Percentiles rank a stretch among this genome's conserved stretches.
These are phyloP conservation scores for Conopomorpha cramerella DNA, from an alignment of 1,140 invertebrate species.

Conservation along the genomic window DNA sequence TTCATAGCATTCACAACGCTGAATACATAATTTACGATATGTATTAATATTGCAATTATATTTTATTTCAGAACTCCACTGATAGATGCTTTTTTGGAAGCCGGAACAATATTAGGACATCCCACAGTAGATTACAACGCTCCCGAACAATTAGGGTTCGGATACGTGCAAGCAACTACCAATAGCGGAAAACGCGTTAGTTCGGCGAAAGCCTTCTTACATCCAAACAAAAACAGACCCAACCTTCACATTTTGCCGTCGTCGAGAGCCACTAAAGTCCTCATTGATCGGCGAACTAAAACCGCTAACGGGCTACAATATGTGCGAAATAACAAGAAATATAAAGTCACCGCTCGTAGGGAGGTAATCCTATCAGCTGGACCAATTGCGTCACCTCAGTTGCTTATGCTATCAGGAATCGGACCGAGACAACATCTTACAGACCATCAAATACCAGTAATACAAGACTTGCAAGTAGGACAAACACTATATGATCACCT, in stretches of 20 bases:
- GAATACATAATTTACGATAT: no score
- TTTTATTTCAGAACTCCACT: conserved; percentile 33
- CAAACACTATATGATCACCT: conserved; percentile 72
- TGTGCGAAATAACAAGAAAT: conserved; percentile 24
- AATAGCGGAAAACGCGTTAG: conserved; percentile 28
- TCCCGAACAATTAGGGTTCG: conserved; percentile 44
- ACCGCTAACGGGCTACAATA: conserved; percentile 66
- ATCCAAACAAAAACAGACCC: conserved; percentile 47
- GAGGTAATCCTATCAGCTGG: conserved; percentile 71
- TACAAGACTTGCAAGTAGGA: conserved; percentile 71
- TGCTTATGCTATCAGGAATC: conserved; percentile 76
- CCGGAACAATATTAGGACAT: conserved; percentile 55
- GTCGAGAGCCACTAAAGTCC: conserved; percentile 62
- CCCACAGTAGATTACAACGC: conserved; percentile 43
- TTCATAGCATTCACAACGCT: no score
- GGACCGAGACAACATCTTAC: conserved; percentile 66
- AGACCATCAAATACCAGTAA: conserved; percentile 64
- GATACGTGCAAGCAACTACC: conserved; percentile 66
- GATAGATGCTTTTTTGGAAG: conserved; percentile 52
- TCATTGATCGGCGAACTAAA: conserved; percentile 56
- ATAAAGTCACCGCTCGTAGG: conserved; percentile 55
- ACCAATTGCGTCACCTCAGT: conserved; percentile 72
- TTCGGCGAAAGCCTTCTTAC: conserved; percentile 55
- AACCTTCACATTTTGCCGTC: conserved; percentile 65
- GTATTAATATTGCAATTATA: no score